These are phyloP conservation scores for Drosophila rubida DNA, from an alignment of 2,888 invertebrate genomes.

Conservation along the genomic window DNA sequence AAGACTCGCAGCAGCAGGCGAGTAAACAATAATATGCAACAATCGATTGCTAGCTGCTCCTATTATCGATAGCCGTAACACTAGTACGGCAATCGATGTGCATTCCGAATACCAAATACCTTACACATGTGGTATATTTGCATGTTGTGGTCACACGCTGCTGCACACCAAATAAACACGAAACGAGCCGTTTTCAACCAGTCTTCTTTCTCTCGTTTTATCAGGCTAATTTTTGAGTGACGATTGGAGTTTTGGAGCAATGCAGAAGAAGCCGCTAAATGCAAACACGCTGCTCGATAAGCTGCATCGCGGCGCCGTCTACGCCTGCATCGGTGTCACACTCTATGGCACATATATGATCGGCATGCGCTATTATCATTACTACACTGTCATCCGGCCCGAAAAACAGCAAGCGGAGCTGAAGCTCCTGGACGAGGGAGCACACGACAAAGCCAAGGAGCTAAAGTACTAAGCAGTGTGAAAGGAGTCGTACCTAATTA, in stretches of 20 bases:
- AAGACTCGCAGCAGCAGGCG: constrained; percentile 1
- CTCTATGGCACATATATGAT: constrained; percentile 85
- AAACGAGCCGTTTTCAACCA: background rate
- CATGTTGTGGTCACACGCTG: background rate
- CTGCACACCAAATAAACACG: constrained; percentile 3
- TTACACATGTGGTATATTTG: background rate
- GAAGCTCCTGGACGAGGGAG: constrained; percentile 85
- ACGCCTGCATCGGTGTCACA: constrained; percentile 86
- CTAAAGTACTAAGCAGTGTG: constrained; percentile 71
- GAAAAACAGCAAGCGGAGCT: constrained; percentile 84
- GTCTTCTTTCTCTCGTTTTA: background rate
- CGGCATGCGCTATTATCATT: constrained; percentile 85
- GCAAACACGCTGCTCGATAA: constrained; percentile 84
- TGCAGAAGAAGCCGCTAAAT: constrained; percentile 82
- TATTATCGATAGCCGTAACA: constrained; percentile 4
- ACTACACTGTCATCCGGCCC: constrained; percentile 86
- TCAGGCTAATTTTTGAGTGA: background rate
- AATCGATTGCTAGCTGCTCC: constrained; percentile 9
- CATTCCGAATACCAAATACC: background rate
- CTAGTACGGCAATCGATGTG: background rate
- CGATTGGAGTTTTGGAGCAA: constrained; percentile 10
- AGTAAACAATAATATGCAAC: constrained; percentile 23
- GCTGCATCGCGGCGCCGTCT: constrained; percentile 87
- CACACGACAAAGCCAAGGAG: constrained; percentile 84
- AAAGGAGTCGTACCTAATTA: constrained; percentile 5